These are phyloP conservation scores for Agrochola lota DNA, from an alignment of 2,888 invertebrate species.

Conservation along the genomic window DNA sequence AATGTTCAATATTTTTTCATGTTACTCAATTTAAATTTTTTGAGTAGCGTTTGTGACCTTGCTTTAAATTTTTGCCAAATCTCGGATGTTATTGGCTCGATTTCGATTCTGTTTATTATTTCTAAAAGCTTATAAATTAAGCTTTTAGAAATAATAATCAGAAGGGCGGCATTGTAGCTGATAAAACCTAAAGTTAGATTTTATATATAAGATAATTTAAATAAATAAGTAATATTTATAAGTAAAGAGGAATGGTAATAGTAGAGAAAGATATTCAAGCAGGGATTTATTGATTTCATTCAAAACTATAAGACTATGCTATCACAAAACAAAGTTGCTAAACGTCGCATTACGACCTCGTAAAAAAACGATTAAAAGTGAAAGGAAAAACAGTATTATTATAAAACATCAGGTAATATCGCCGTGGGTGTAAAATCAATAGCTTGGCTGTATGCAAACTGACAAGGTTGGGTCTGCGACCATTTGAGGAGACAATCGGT, in stretches of 20 bases:
- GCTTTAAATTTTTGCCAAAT: too few species aligned
- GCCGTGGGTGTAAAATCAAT: slow-evolving; percentile 69
- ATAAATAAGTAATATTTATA: background rate
- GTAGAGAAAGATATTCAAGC: background rate
- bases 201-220: too few species aligned
- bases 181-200: too few species aligned
- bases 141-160: too few species aligned
- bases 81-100: too few species aligned
- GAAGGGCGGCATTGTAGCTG: too few species aligned
- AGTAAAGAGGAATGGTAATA: background rate
- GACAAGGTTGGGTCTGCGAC: slow-evolving; percentile 62
- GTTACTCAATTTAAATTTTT: too few species aligned
- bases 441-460: slow-evolving; percentile 44
- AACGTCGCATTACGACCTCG: slow-evolving; percentile 30
- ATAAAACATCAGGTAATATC: slow-evolving; percentile 35
- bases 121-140: too few species aligned
- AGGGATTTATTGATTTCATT: too few species aligned
- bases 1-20: too few species aligned
- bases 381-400: slow-evolving; percentile 50
- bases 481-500: slow-evolving; percentile 61
- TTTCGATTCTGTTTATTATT: too few species aligned
- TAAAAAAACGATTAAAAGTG: slow-evolving; percentile 42
- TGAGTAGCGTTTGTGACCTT: too few species aligned
- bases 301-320: background rate
- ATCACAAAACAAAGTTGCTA: slow-evolving; percentile 9